Percentiles rank a stretch among this genome's conserved stretches.
These are phyloP conservation scores for Toxotes jaculatrix DNA, from an alignment of 2,113 vertebrate species.

Conservation along the genomic window DNA sequence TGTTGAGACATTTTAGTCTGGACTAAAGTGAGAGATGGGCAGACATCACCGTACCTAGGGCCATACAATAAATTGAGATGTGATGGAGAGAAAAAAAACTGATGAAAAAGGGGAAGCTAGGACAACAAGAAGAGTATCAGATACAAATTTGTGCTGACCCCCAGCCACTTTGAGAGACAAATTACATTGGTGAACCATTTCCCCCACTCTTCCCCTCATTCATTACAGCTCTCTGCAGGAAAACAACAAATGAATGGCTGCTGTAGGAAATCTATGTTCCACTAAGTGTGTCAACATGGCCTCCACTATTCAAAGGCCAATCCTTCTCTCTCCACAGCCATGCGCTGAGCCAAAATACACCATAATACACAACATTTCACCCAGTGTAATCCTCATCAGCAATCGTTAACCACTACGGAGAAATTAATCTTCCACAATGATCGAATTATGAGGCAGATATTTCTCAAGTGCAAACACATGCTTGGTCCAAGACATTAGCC, in stretches of 20 bases:
- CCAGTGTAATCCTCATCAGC: slow-evolving; percentile 27
- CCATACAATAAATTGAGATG: neutral
- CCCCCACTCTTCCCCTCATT: slow-evolving; percentile 38
- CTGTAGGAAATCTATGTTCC: slow-evolving; percentile 58
- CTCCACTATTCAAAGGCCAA: slow-evolving; percentile 14
- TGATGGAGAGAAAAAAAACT: neutral
- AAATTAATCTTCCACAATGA: slow-evolving; percentile 6
- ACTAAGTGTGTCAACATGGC: slow-evolving; percentile 58
- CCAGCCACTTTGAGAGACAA: slow-evolving; percentile 46
- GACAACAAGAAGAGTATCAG: neutral
- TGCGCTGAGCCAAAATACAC: slow-evolving; percentile 23
- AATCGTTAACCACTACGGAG: slow-evolving; percentile 5
- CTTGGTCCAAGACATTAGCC: neutral
- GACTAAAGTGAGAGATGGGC: neutral
- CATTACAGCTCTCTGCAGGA: slow-evolving; percentile 54
- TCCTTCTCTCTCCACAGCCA: slow-evolving; percentile 1
- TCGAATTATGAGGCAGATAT: slow-evolving; percentile 12
- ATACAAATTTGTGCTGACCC: slow-evolving; percentile 39
- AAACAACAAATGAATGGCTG: slow-evolving; percentile 56
- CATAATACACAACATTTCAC: slow-evolving; percentile 24
- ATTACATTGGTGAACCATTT: slow-evolving; percentile 37
- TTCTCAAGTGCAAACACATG: slow-evolving; percentile 33
- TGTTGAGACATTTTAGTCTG: neutral
- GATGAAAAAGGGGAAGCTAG: neutral
- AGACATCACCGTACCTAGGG: neutral